Conservation (phyloP, 2,888 invertebrate genomes). For the Cordilura impudica region DNA sequence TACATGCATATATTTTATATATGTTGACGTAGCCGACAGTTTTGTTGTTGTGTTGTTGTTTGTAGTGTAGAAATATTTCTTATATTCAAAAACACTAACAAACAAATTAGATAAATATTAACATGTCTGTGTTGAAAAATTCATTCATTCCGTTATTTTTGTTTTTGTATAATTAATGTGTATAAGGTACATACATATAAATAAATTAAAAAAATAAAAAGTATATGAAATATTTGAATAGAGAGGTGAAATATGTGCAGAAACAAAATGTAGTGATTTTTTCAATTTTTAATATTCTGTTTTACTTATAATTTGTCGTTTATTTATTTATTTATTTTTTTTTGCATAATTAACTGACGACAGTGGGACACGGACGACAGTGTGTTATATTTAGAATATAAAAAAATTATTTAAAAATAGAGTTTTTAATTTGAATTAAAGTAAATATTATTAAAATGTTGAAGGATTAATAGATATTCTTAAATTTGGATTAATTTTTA, state of each 20-base stretch:
- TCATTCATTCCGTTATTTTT: slow-evolving; percentile 46
- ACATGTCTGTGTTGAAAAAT: slow-evolving; percentile 50
- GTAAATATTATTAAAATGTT: too few relatives aligned
- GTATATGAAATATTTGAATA: slow-evolving; percentile 30
- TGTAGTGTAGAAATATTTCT: slow-evolving; percentile 8
- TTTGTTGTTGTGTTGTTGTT: slow-evolving; percentile 8
- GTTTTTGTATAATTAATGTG: slow-evolving; percentile 41
- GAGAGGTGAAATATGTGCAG: slow-evolving; percentile 23
- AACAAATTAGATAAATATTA: slow-evolving; percentile 57
- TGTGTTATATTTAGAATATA: too few relatives aligned
- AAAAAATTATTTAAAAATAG: too few relatives aligned
- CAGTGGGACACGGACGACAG: too few relatives aligned
- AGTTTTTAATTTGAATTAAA: too few relatives aligned
- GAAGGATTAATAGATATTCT: too few relatives aligned
- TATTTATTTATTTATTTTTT: background rate
- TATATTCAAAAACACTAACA: slow-evolving; percentile 26
- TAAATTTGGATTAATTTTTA: too few relatives aligned
- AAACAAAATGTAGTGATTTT: slow-evolving; percentile 15
- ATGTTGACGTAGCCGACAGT: background rate
- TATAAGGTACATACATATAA: slow-evolving; percentile 2
- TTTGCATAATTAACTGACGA: background rate
- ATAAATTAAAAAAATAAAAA: background rate
- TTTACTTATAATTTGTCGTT: slow-evolving; percentile 32
- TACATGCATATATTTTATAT: background rate
- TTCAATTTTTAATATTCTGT: slow-evolving; percentile 24